Evolutionary conservation across 2,888 invertebrate species (phyloP).

Genomic region (Rosalia funebris): DNA sequence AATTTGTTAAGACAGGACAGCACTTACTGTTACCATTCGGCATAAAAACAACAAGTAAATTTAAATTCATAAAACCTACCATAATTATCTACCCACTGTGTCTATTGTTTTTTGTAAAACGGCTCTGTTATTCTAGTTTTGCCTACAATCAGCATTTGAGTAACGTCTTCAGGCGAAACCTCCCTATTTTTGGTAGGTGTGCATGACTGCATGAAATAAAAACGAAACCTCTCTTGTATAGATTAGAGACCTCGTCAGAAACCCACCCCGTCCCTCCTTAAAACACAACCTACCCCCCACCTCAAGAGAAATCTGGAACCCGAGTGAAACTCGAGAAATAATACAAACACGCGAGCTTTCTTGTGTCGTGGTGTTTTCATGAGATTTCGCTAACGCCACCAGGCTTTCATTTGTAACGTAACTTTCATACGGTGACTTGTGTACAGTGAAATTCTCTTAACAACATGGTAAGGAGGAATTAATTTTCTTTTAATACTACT

Average conservation of each 20-base stretch:
- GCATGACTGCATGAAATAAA: conserved; percentile 29
- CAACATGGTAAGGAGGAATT: conserved; percentile 28
- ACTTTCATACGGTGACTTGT: conserved; percentile 17
- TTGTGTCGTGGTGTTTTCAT: conserved; percentile 7
- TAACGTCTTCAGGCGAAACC: conserved; percentile 40
- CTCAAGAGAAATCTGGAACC: not conserved
- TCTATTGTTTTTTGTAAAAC: conserved; percentile 45
- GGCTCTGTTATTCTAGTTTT: conserved; percentile 59
- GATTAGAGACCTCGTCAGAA: conserved; percentile 31
- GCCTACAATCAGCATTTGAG: conserved; percentile 63
- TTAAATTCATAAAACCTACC: not conserved
- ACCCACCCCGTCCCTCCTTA: conserved; percentile 4
- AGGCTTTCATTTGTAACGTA: conserved; percentile 13
- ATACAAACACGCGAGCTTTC: not conserved
- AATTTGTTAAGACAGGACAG: too few relatives aligned
- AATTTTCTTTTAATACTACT: conserved; percentile 28
- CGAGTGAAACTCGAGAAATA: not conserved
- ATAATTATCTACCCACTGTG: not conserved
- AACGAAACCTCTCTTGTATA: conserved; percentile 11
- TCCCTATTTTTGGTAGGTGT: conserved; percentile 53
- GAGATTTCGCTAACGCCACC: conserved; percentile 19
- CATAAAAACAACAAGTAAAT: too few relatives aligned
- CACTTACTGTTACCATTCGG: too few relatives aligned
- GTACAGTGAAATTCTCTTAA: conserved; percentile 21
- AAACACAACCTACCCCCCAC: not conserved